These are phyloP conservation scores for Apis laboriosa DNA, from an alignment of 1,140 invertebrate species.

Conservation along the genomic window DNA sequence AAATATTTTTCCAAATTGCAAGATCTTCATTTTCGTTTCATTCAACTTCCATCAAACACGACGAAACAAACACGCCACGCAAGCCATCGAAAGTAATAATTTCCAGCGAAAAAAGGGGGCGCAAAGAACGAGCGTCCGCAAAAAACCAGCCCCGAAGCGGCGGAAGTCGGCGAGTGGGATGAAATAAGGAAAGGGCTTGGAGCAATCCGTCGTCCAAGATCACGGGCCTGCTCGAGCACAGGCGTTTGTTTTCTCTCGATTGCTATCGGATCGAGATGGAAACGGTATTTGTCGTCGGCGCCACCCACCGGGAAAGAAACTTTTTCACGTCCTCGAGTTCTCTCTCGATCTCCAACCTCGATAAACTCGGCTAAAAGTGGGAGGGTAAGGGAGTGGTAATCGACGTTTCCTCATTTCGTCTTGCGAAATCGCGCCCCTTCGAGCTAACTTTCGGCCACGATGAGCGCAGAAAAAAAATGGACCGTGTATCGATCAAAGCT, in stretches of 20 bases:
- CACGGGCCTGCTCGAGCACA: slow-evolving; percentile 4
- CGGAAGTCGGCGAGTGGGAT: background rate
- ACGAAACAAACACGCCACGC: background rate
- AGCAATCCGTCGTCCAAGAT: slow-evolving; percentile 51
- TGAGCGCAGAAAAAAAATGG: background rate
- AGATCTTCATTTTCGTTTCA: background rate
- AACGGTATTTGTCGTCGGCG: slow-evolving; percentile 63
- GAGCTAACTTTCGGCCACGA: background rate
- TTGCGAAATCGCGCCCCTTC: background rate
- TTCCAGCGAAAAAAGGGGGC: background rate
- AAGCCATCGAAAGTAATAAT: background rate
- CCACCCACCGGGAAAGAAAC: slow-evolving; percentile 35
- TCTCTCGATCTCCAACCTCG: background rate
- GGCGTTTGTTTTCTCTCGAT: slow-evolving; percentile 66
- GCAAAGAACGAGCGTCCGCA: background rate
- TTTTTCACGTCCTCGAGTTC: slow-evolving; percentile 16
- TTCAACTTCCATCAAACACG: background rate
- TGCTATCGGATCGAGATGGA: slow-evolving; percentile 63
- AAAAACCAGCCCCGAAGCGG: slow-evolving; percentile 10
- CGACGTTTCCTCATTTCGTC: background rate
- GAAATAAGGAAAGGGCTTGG: slow-evolving; percentile 19
- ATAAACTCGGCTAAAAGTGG: background rate
- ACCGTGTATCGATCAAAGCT: background rate
- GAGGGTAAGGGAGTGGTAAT: background rate
- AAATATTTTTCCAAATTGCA: background rate